These are phyloP conservation scores for Drosophila suboccidentalis DNA, from an alignment of 2,888 invertebrate species.

Conservation along the genomic window DNA sequence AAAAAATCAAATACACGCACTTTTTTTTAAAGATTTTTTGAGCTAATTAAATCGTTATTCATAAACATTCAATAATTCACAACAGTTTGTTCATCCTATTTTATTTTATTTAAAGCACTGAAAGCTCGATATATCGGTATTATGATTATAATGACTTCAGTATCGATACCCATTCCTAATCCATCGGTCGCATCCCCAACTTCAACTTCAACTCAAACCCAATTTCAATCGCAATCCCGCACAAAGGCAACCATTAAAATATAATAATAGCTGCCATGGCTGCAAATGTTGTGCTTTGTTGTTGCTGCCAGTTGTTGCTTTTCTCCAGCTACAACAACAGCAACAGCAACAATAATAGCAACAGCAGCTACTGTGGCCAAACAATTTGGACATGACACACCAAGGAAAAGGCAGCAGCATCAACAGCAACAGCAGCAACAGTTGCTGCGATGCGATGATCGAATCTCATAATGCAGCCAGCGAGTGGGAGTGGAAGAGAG, in stretches of 20 bases:
- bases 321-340: conserved; percentile 15
- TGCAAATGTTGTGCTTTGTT: conserved; percentile 53
- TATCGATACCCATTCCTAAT: conserved; percentile 6
- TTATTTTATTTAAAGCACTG: too few relatives aligned
- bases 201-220: conserved; percentile 19
- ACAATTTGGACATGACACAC: conserved; percentile 78
- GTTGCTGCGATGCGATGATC: conserved; percentile 61
- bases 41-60: too few relatives aligned
- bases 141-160: neutral
- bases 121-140: too few relatives aligned
- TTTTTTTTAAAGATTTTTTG: too few relatives aligned
- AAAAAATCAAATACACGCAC: too few relatives aligned
- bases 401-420: conserved; percentile 31
- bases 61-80: too few relatives aligned
- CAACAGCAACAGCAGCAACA: conserved; percentile 26
- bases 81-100: too few relatives aligned
- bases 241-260: conserved; percentile 79
- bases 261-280: conserved; percentile 73
- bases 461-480: conserved; percentile 75
- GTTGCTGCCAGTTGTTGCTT: conserved; percentile 31
- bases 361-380: conserved; percentile 63
- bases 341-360: conserved; percentile 13
- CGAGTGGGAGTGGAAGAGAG: conserved; percentile 16
- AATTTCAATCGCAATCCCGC: conserved; percentile 62
- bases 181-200: neutral